A percentile compares a stretch with the other conserved stretches of the same genome.
Evolutionary conservation across 2,888 invertebrate species (phyloP).

Genomic region (Polylopha cassiicola): DNA sequence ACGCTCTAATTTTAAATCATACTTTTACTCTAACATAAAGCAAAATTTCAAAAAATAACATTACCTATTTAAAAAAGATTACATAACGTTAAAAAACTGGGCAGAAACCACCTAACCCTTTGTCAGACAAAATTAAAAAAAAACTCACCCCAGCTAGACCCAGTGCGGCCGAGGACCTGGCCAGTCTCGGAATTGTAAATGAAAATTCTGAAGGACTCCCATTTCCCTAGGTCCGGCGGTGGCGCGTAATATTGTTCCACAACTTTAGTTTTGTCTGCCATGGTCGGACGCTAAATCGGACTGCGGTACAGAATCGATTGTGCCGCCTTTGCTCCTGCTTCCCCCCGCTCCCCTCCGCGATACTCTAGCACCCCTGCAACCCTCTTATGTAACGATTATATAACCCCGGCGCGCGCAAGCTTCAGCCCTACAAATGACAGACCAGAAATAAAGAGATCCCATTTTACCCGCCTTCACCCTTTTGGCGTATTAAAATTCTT

Average conservation of each 20-base stretch:
- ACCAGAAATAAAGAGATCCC: conserved; percentile 34
- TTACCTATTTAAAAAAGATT: conserved; percentile 1
- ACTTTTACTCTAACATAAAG: no score
- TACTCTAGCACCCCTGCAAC: conserved; percentile 44
- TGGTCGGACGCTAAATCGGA: conserved; percentile 68
- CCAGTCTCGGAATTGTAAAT: conserved; percentile 95
- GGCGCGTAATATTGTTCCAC: conserved; percentile 86
- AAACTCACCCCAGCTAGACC: conserved; percentile 95
- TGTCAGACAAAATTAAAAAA: conserved; percentile 11
- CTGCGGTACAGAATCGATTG: conserved; percentile 71
- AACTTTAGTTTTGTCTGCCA: conserved; percentile 87
- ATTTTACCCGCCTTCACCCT: neutral
- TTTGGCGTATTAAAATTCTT: conserved; percentile 12
- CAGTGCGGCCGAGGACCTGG: conserved; percentile 94
- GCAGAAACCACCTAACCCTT: no score
- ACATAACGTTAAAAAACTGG: no score
- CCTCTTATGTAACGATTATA: conserved; percentile 72
- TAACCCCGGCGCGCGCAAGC: conserved; percentile 66
- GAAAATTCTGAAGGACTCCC: conserved; percentile 91
- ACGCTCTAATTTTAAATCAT: no score
- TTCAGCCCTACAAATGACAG: conserved; percentile 42
- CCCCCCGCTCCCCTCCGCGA: conserved; percentile 35
- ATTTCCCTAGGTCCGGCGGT: conserved; percentile 88
- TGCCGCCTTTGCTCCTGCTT: conserved; percentile 30
- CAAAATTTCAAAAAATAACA: neutral